Percentiles rank a stretch among this genome's conserved stretches.
Evolutionary conservation across 2,797 vertebrate genomes (phyloP).

Genomic region (Coregonus sp.): DNA sequence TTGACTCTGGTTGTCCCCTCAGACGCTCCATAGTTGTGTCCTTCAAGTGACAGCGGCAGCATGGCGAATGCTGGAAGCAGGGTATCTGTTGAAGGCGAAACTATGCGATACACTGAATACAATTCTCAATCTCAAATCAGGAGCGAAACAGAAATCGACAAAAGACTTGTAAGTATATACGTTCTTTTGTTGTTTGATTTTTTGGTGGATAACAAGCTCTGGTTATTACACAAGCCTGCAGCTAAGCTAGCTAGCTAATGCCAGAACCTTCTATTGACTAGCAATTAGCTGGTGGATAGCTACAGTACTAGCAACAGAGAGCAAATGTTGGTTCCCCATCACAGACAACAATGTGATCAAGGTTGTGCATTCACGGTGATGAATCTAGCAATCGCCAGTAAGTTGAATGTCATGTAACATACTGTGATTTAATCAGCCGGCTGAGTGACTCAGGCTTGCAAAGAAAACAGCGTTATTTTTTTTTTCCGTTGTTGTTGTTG

Average conservation of each 20-base stretch:
- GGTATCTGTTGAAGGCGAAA: slow-evolving; percentile 51
- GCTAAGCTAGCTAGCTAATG: background rate
- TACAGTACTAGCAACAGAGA: background rate
- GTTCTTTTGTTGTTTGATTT: too few species aligned
- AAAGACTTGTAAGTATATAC: slow-evolving; percentile 33
- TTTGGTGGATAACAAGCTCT: too few species aligned
- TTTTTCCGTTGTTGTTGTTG: too few species aligned
- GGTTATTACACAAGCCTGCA: background rate
- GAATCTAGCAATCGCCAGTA: too few species aligned
- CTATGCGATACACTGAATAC: slow-evolving; percentile 71
- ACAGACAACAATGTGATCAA: background rate
- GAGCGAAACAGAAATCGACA: slow-evolving; percentile 70
- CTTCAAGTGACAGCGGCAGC: slow-evolving; percentile 38
- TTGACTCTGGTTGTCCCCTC: slow-evolving; percentile 47
- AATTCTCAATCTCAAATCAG: slow-evolving; percentile 6
- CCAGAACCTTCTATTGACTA: background rate
- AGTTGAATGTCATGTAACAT: too few species aligned
- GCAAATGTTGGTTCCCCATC: background rate
- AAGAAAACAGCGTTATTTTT: too few species aligned
- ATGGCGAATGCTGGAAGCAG: slow-evolving; percentile 58
- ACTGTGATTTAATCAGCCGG: too few species aligned
- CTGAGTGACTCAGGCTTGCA: too few species aligned
- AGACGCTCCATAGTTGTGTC: slow-evolving; percentile 33
- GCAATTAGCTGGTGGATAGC: background rate
- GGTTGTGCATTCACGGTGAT: too few species aligned